phyloP scores from a whole-genome alignment of 1,140 invertebrate species.

The Spodoptera litura region DNA sequence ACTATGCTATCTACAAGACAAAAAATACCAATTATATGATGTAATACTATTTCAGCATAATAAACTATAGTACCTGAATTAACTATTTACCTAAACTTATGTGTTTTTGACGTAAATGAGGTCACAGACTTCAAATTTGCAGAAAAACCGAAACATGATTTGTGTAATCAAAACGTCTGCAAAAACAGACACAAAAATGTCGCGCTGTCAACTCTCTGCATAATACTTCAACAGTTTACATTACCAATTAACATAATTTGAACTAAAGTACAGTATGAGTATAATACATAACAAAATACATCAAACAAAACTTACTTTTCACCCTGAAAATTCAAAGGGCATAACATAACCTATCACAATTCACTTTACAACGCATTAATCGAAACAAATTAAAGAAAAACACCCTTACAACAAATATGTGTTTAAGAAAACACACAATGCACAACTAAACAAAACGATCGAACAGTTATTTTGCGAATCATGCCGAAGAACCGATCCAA shows the following conservation, averaged over 20 bases:
- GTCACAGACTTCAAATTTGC: constrained; percentile 13
- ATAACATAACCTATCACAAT: constrained; percentile 75
- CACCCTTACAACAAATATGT: neutral
- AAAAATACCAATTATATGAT: neutral
- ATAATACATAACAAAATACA: constrained; percentile 16
- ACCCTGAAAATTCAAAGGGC: constrained; percentile 64
- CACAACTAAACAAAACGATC: constrained; percentile 31
- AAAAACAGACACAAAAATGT: constrained; percentile 7
- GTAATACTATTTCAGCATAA: neutral
- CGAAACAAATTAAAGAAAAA: constrained; percentile 20
- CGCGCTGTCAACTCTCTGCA: neutral
- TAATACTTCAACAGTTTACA: neutral
- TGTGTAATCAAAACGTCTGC: constrained; percentile 24
- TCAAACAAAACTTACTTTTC: constrained; percentile 66
- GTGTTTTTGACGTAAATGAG: constrained; percentile 18
- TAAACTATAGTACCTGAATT: neutral
- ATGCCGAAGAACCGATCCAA: constrained; percentile 47
- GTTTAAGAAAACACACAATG: constrained; percentile 30
- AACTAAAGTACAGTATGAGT: neutral
- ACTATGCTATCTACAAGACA: neutral
- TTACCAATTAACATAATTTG: neutral
- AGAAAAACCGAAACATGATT: constrained; percentile 35
- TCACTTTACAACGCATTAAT: constrained; percentile 55
- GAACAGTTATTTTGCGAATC: constrained; percentile 48
- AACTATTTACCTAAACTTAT: constrained; percentile 12